Evolutionary conservation across 2,797 vertebrate species (phyloP).

Genomic region (Limosa lapponica): DNA sequence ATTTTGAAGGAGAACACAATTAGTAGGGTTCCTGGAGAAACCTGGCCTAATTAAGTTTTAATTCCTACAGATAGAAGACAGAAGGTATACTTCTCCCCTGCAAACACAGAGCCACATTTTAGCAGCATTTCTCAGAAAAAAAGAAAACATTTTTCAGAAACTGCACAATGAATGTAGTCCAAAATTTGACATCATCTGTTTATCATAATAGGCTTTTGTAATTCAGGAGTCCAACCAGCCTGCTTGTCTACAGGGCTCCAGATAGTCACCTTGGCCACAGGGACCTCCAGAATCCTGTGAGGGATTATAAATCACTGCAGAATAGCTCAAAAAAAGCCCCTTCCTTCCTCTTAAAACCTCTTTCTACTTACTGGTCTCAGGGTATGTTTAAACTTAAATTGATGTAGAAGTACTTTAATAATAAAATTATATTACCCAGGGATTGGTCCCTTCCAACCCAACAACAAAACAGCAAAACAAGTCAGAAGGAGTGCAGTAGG

Average conservation of each 20-base stretch:
- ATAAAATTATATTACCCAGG: background rate
- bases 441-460: background rate
- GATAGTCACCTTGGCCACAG: background rate
- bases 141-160: accelerated
- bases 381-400: background rate
- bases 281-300: background rate
- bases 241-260: background rate
- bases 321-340: background rate
- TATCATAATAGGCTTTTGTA: background rate
- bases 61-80: background rate
- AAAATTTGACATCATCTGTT: background rate
- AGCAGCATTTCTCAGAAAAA: background rate
- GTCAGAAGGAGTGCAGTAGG: background rate
- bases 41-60: constrained; percentile 10
- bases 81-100: background rate
- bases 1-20: background rate
- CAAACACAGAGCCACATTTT: background rate
- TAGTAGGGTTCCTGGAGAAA: constrained; percentile 18
- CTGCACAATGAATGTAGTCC: background rate
- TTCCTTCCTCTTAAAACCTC: background rate
- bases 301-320: background rate
- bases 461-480: background rate
- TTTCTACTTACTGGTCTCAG: background rate
- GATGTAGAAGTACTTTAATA: background rate
- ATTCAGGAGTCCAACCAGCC: background rate